Conservation (phyloP, 2,797 vertebrate genomes). For the Urophycis tenuis region DNA sequence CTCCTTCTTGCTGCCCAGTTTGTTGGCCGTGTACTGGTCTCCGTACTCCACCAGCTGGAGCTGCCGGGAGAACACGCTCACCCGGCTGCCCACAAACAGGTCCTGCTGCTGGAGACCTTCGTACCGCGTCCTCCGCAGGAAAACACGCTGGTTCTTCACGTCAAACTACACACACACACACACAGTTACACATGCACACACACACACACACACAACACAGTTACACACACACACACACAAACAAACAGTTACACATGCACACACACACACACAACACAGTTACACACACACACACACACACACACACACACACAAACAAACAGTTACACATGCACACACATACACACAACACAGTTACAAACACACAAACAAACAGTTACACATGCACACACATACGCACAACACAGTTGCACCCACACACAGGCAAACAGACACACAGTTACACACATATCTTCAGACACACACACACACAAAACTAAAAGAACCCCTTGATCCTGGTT, state of each 20-base stretch:
- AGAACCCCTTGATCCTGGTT: no score
- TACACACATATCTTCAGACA: no score
- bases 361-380: not conserved
- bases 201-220: not conserved
- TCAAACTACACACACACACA: slow-evolving; percentile 74
- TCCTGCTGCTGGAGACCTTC: slow-evolving; percentile 78
- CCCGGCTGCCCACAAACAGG: slow-evolving; percentile 86
- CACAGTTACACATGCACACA: not conserved
- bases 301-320: no score
- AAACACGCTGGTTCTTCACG: slow-evolving; percentile 85
- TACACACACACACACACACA: not conserved
- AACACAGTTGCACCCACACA: no score
- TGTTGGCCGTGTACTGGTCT: slow-evolving; percentile 87
- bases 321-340: no score
- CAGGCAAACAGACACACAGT: no score
- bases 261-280: not conserved
- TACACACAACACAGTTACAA: no score
- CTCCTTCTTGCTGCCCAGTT: slow-evolving; percentile 86
- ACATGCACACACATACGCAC: not conserved
- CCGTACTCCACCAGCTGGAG: slow-evolving; percentile 86
- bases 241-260: not conserved
- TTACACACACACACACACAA: not conserved
- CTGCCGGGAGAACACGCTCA: slow-evolving; percentile 86
- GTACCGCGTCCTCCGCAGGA: slow-evolving; percentile 82
- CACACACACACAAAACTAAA: no score